phyloP scores from a whole-genome alignment of 2,113 vertebrate species.

The Burhinus bistriatus region DNA sequence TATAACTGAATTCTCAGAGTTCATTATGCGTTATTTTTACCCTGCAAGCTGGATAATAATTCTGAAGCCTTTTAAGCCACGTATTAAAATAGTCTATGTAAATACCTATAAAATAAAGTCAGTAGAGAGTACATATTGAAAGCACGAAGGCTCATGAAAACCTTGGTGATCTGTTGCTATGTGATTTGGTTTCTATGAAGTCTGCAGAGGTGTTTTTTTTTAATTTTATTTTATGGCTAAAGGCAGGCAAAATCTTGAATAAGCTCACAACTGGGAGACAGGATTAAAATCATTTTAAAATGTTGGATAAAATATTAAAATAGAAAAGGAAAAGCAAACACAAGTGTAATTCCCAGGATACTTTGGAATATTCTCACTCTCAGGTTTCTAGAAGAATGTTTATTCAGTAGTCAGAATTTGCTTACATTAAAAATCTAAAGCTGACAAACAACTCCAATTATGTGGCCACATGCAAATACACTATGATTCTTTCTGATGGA shows the following conservation, averaged over 20 bases:
- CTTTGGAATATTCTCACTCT: background rate
- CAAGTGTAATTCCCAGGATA: background rate
- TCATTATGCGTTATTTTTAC: background rate
- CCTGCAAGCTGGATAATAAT: background rate
- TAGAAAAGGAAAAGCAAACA: background rate
- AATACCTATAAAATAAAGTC: conserved; percentile 27
- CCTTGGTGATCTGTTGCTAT: conserved; percentile 15
- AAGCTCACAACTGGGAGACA: background rate
- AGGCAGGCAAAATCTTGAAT: background rate
- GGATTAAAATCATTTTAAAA: background rate
- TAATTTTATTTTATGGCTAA: background rate
- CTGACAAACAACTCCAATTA: background rate
- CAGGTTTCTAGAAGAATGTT: background rate
- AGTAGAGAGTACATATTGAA: background rate
- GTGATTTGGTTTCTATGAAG: conserved; percentile 29
- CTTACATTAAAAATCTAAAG: background rate
- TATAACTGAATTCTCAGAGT: background rate
- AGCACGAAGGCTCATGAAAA: background rate
- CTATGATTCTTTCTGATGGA: background rate
- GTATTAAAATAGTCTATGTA: background rate
- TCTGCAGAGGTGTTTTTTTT: background rate
- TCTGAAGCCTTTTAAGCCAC: background rate
- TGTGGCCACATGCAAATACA: background rate
- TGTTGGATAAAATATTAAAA: background rate
- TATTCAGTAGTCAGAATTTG: background rate